A percentile compares a stretch with the other conserved stretches of the same genome.
These are phyloP conservation scores for Anniella stebbinsi DNA, from an alignment of 2,797 vertebrate genomes.

Conservation along the genomic window DNA sequence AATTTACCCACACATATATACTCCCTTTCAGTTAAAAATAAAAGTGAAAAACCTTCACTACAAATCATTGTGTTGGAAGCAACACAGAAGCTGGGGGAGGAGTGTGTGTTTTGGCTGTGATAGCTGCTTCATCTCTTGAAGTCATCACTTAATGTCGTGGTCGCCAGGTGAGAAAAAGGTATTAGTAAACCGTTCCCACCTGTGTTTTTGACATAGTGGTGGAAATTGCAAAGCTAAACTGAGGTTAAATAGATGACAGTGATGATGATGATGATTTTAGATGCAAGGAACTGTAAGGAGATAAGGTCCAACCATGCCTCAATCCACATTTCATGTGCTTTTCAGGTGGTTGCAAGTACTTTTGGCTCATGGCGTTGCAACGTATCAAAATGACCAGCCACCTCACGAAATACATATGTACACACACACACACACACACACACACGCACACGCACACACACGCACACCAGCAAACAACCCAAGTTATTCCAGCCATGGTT, in stretches of 20 bases:
- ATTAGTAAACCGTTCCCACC: background rate
- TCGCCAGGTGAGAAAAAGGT: background rate
- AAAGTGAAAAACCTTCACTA: background rate
- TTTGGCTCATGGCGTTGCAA: background rate
- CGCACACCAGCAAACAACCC: background rate
- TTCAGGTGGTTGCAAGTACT: background rate
- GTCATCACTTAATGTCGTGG: background rate
- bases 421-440: too few relatives aligned
- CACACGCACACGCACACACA: too few relatives aligned
- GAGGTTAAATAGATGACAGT: background rate
- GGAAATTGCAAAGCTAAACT: background rate
- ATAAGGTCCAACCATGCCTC: background rate
- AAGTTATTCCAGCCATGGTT: background rate
- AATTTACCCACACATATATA: too few relatives aligned
- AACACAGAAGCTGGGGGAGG: background rate
- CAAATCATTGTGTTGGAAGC: background rate
- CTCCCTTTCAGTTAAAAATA: background rate
- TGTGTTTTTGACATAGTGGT: too few relatives aligned
- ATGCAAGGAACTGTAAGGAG: background rate
- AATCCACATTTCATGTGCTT: background rate
- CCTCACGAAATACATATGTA: too few relatives aligned
- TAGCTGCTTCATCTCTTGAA: background rate
- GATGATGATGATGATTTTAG: background rate
- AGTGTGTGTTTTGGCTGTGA: background rate
- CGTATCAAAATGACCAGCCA: background rate